Base-by-base conservation (phyloP, 2,888 invertebrate species). In the Melinaea menophilus region DNA sequence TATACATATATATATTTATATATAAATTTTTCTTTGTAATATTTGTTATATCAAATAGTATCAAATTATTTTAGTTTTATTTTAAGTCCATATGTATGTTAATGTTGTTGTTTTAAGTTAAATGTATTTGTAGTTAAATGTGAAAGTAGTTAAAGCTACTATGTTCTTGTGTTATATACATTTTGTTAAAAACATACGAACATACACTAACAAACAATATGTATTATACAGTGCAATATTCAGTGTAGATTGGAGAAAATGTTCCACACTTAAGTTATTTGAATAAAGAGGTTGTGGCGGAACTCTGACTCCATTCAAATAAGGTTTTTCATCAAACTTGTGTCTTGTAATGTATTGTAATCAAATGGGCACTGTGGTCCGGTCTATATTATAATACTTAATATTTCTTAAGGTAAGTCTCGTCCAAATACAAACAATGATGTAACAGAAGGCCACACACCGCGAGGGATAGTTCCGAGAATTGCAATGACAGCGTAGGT, bases 361-460 rank as follows among this genome's bases (percentile, higher is more conserved):
- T 62, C 63, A 62, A 62, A 63, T 66, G 60, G 41, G 45, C 64
- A 64, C 67, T 67, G 63, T 69, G 62, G 67, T 67, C 69, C 67
- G 45, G 69, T 63, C 22, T 67, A 63, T 51, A 65, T 67, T 65
- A n/a, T n/a, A 22, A 51, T 51, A 35, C 35, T 35, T 9, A 7
- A 41, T 41, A 41, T 41, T 2, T 7, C 41, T 9, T 9, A 9
- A 3, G 5, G 9, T 5, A 9, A 41, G 9, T 41, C 5, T 7
- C 41, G 41, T 41, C 9, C 2, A 41, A 41, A 41, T 1, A 9
- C 7, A 11, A 3, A 41, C 11, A 9, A 41, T 31, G 22, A 11
- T n/a, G 31, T 31, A 31, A 5, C 5, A n/a, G 11, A 22, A 31
- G 51, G 31, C 51, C 51, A 31, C 51, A 51, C 51, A 51, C 48